Evolutionary conservation across 2,113 vertebrate species (phyloP).

Genomic region (Copsychus sechellarum): DNA sequence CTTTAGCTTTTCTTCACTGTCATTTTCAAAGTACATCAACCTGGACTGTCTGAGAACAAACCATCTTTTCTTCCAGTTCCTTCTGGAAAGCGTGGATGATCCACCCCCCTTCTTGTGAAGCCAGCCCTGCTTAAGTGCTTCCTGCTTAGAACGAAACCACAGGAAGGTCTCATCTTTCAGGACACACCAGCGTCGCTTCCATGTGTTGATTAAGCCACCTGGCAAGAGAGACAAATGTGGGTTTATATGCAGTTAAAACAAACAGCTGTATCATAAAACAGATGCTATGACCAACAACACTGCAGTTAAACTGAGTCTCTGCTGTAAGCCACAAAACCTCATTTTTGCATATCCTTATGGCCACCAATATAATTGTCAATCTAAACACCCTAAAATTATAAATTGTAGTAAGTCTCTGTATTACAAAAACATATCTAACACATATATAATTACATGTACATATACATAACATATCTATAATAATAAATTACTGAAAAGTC

Average conservation of each 20-base stretch:
- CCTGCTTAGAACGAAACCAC: conserved; percentile 98
- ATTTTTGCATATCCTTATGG: background rate
- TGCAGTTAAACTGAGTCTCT: background rate
- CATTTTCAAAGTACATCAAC: conserved; percentile 96
- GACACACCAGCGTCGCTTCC: conserved; percentile 97
- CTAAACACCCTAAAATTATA: background rate
- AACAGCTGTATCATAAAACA: background rate
- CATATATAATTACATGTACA: background rate
- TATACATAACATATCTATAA: background rate
- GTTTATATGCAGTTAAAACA: background rate
- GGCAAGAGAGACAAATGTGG: background rate
- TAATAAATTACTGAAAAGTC: background rate
- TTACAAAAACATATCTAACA: background rate
- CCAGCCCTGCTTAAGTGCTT: conserved; percentile 98
- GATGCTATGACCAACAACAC: background rate
- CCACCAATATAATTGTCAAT: background rate
- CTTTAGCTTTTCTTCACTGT: conserved; percentile 93
- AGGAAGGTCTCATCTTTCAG: conserved; percentile 97
- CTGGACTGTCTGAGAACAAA: conserved; percentile 94
- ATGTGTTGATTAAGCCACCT: conserved; percentile 95
- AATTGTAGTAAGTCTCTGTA: background rate
- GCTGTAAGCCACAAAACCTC: background rate
- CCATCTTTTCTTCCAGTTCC: conserved; percentile 98
- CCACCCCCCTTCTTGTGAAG: conserved; percentile 95
- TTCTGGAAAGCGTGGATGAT: conserved; percentile 91